Conservation (phyloP, 2,888 invertebrate species). For the Neoascia interrupta region DNA sequence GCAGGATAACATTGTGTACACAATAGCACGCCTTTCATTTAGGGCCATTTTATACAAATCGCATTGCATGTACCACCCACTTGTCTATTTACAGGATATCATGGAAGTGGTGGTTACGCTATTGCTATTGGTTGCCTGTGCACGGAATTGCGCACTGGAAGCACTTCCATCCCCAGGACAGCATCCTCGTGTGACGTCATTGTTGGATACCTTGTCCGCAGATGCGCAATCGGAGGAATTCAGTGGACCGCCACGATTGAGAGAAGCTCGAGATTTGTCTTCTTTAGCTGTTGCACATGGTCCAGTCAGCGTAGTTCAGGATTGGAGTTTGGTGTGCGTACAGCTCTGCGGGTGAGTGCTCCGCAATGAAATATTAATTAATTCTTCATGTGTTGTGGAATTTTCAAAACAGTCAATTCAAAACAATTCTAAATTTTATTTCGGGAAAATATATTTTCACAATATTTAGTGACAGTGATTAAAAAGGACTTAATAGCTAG, state of each 20-base stretch:
- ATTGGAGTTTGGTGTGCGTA: conserved; percentile 80
- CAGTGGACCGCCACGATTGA: conserved; percentile 34
- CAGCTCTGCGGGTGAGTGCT: conserved; percentile 80
- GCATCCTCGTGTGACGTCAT: conserved; percentile 57
- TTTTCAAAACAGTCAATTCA: too few relatives aligned
- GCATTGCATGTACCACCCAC: conserved; percentile 55
- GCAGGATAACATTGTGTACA: too few relatives aligned
- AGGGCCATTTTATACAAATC: conserved; percentile 63
- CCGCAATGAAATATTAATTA: conserved; percentile 25
- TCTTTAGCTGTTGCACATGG: conserved; percentile 71
- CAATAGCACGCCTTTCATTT: conserved; percentile 55
- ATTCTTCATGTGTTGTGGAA: conserved; percentile 38
- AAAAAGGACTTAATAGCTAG: too few relatives aligned
- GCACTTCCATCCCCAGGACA: conserved; percentile 51
- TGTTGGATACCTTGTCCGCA: conserved; percentile 59
- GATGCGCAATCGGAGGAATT: conserved; percentile 44
- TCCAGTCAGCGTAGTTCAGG: conserved; percentile 78
- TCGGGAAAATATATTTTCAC: too few relatives aligned
- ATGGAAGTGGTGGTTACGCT: conserved; percentile 59
- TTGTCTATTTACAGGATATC: conserved; percentile 48
- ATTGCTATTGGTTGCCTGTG: conserved; percentile 51
- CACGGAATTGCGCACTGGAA: conserved; percentile 45
- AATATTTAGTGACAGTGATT: too few relatives aligned
- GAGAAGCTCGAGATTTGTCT: conserved; percentile 54
- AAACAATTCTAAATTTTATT: too few relatives aligned